Percentiles rank a stretch among this genome's conserved stretches.
Conservation (phyloP, 30 jellyfish, hydroid and myxozoan species). For the Catostylus mosaicus region DNA sequence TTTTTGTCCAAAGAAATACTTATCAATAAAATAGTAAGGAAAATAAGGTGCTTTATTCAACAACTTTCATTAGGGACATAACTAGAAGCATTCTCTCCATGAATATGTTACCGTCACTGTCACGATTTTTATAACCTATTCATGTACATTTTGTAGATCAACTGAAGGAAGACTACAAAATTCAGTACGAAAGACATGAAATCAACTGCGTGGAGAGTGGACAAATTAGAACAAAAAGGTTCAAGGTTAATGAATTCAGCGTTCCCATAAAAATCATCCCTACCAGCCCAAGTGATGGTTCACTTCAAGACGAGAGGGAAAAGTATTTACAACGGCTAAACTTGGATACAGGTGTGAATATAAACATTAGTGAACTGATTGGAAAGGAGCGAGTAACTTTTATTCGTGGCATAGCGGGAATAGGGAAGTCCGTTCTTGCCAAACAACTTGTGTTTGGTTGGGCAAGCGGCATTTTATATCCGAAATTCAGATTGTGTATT, state of each 20-base stretch:
- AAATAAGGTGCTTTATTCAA: too few species aligned
- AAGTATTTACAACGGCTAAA: neutral
- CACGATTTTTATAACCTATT: too few species aligned
- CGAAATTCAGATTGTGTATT: neutral
- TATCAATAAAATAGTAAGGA: too few species aligned
- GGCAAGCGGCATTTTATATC: neutral
- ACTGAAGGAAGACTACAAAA: neutral
- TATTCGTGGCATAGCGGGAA: constrained; percentile 8
- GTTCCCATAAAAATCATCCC: neutral
- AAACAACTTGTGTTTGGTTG: neutral
- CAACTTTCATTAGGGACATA: too few species aligned
- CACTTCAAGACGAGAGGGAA: neutral
- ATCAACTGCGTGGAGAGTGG: neutral
- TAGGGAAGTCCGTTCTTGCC: neutral
- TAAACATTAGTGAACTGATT: neutral
- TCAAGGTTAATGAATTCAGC: neutral
- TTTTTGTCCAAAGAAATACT: too few species aligned
- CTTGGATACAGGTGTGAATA: neutral
- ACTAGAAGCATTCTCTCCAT: too few species aligned
- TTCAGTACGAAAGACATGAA: neutral
- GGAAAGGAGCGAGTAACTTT: neutral
- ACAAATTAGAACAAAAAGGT: neutral
- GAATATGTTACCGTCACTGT: too few species aligned
- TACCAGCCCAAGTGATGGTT: neutral
- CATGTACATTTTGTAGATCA: neutral